Evolutionary conservation across 2,888 invertebrate species (phyloP).

Genomic region (Omphaloscelis lunosa): DNA sequence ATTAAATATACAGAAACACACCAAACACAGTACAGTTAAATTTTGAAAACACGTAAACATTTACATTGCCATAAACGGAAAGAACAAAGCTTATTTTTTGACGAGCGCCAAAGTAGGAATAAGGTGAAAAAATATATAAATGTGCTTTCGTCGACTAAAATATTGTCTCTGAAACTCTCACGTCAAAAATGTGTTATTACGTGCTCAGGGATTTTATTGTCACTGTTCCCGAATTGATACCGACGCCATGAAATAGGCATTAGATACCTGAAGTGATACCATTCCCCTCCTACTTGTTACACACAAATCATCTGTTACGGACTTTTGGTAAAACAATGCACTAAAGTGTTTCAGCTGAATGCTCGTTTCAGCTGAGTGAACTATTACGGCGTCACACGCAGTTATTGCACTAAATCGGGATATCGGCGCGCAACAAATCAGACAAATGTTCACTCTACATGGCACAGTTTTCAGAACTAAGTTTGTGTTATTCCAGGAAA

Average conservation of each 20-base stretch:
- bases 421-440: slow-evolving; percentile 61
- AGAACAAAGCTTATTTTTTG: slow-evolving; percentile 20
- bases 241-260: slow-evolving; percentile 55
- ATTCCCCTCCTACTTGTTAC: slow-evolving; percentile 1
- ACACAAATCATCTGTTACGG: slow-evolving; percentile 34
- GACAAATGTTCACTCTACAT: slow-evolving; percentile 61
- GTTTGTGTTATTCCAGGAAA: slow-evolving; percentile 77
- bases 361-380: slow-evolving; percentile 32
- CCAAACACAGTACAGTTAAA: background rate
- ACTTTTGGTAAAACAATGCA: slow-evolving; percentile 33
- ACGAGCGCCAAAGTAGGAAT: slow-evolving; percentile 45
- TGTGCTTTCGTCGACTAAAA: slow-evolving; percentile 47
- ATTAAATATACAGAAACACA: slow-evolving; percentile 10
- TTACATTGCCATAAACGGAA: slow-evolving; percentile 8
- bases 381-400: slow-evolving; percentile 51
- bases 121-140: slow-evolving; percentile 52
- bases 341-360: slow-evolving; percentile 34
- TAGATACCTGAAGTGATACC: slow-evolving; percentile 37
- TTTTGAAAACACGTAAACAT: slow-evolving; percentile 10
- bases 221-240: slow-evolving; percentile 49
- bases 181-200: slow-evolving; percentile 53
- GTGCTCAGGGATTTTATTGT: slow-evolving; percentile 56
- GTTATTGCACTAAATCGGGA: slow-evolving; percentile 56
- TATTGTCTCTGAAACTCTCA: slow-evolving; percentile 35
- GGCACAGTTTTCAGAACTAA: slow-evolving; percentile 74